These are phyloP conservation scores for Cricetomys ansorgei DNA, from an alignment of 2,113 vertebrate species.

Conservation along the genomic window DNA sequence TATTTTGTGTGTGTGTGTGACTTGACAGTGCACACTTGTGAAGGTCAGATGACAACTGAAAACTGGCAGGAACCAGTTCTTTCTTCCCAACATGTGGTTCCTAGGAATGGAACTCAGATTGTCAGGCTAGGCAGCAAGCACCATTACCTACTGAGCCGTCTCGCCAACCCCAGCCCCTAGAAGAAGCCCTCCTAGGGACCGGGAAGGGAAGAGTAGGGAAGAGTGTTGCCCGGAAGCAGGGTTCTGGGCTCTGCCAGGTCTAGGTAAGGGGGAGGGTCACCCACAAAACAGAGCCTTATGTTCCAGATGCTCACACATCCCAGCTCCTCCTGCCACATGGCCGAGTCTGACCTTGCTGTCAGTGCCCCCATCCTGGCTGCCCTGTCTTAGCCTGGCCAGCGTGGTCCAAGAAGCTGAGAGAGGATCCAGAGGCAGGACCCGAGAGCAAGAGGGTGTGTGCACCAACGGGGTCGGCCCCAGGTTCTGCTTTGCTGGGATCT, in stretches of 20 bases:
- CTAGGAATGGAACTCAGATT: not conserved
- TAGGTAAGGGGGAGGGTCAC: not conserved
- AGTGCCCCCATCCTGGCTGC: not conserved
- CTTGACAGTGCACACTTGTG: not conserved
- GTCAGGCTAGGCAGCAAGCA: not conserved
- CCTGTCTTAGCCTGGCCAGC: not conserved
- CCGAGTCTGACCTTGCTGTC: not conserved
- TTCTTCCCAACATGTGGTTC: too few relatives aligned
- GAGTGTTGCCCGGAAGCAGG: not conserved
- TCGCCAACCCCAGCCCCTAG: not conserved
- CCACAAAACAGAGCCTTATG: not conserved
- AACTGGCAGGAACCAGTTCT: not conserved
- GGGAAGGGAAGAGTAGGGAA: not conserved
- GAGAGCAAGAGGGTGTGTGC: too few relatives aligned
- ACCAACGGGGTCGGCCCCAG: not conserved
- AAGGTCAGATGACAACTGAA: not conserved
- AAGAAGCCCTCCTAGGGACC: not conserved
- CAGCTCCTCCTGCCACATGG: not conserved
- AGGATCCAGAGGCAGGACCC: too few relatives aligned
- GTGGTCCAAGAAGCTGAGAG: not conserved
- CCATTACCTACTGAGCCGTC: not conserved
- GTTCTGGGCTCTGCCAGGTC: not conserved
- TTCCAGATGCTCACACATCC: not conserved
- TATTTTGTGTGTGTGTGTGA: not conserved
- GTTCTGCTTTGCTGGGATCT: not conserved